These are phyloP conservation scores for Teleiodes luculella DNA, from an alignment of 2,888 invertebrate species.

Conservation along the genomic window DNA sequence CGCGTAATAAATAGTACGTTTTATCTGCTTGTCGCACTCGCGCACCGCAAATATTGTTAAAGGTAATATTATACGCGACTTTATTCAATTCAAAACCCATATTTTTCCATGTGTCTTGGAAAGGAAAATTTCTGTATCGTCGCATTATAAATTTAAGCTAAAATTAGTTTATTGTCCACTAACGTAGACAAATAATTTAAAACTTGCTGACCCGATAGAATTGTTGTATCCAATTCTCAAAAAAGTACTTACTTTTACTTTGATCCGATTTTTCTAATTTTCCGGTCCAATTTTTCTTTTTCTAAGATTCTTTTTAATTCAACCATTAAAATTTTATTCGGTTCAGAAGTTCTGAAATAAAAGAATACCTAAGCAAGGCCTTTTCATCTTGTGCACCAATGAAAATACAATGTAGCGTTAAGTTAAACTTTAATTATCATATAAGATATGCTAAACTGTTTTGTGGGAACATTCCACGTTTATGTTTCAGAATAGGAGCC, in stretches of 20 bases:
- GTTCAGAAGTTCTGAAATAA: no score
- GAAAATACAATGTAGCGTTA: background rate
- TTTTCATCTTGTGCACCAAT: background rate
- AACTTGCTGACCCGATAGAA: no score
- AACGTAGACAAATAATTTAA: no score
- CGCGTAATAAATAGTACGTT: conserved; percentile 76
- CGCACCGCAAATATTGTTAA: conserved; percentile 65
- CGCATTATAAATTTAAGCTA: no score
- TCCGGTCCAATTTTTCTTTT: no score
- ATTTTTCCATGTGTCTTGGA: background rate
- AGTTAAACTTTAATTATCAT: background rate
- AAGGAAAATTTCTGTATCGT: background rate
- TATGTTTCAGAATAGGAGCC: conserved; percentile 5
- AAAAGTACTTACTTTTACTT: no score
- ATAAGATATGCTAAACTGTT: conserved; percentile 5
- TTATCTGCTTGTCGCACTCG: conserved; percentile 71
- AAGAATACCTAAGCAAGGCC: no score
- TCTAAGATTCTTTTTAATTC: no score
- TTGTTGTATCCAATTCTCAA: no score
- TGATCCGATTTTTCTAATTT: no score
- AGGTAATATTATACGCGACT: conserved; percentile 35
- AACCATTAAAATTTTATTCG: no score
- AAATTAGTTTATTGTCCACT: no score
- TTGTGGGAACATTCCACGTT: conserved; percentile 4
- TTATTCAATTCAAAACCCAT: background rate